Conservation (phyloP, 2,888 invertebrate species). For the Hypercompe scribonia region DNA sequence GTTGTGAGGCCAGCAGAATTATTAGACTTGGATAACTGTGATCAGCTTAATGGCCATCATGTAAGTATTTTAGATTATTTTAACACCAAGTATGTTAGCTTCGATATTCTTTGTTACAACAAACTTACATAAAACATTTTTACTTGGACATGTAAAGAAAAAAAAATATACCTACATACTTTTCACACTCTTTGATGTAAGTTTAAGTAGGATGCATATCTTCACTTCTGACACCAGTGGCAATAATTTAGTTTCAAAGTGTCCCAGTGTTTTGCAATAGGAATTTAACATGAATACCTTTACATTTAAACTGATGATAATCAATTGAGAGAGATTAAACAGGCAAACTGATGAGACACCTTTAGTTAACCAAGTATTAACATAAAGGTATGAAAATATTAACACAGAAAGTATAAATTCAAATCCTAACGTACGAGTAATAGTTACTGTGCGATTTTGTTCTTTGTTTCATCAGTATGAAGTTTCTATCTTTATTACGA, state of each 20-base stretch:
- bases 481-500: neutral
- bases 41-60: slow-evolving; percentile 87
- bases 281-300: too few relatives aligned
- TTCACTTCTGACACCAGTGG: neutral
- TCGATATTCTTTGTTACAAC: neutral
- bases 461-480: neutral
- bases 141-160: too few relatives aligned
- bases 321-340: neutral
- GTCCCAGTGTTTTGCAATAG: too few relatives aligned
- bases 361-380: too few relatives aligned
- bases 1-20: slow-evolving; percentile 88
- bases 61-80: slow-evolving; percentile 59
- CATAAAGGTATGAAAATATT: too few relatives aligned
- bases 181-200: neutral
- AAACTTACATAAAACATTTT: too few relatives aligned
- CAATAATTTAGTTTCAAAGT: neutral
- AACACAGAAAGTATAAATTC: too few relatives aligned
- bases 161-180: neutral
- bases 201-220: neutral
- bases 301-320: too few relatives aligned
- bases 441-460: too few relatives aligned
- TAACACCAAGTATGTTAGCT: neutral
- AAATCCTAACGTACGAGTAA: too few relatives aligned
- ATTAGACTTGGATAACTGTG: slow-evolving; percentile 81
- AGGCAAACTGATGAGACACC: too few relatives aligned